A percentile compares a stretch with the other conserved stretches of the same genome.
Conservation (phyloP, 2,888 invertebrate genomes). For the Psylliodes chrysocephalus region DNA sequence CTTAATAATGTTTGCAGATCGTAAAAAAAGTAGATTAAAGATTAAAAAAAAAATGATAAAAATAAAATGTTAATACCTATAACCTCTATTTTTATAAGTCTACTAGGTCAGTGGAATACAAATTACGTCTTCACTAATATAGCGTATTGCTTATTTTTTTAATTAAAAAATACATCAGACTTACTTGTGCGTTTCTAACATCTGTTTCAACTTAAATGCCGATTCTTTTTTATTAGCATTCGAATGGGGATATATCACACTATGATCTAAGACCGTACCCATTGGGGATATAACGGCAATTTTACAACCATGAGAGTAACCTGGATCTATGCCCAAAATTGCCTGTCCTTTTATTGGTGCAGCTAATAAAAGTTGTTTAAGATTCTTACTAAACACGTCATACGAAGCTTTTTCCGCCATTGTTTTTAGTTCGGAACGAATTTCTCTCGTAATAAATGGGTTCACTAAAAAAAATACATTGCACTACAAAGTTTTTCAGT, state of each 20-base stretch:
- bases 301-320: constrained; percentile 90
- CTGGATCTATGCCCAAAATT: constrained; percentile 91
- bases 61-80: too few species aligned
- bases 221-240: constrained; percentile 54
- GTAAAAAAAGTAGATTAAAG: too few species aligned
- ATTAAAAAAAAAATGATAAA: too few species aligned
- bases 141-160: too few species aligned
- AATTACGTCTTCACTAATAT: too few species aligned
- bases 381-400: constrained; percentile 84
- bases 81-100: too few species aligned
- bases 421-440: constrained; percentile 78
- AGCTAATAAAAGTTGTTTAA: constrained; percentile 83
- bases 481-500: too few species aligned
- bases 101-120: too few species aligned
- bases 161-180: too few species aligned
- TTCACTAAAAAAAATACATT: constrained; percentile 72
- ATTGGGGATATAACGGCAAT: constrained; percentile 80
- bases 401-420: constrained; percentile 85
- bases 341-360: constrained; percentile 83
- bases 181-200: constrained; percentile 71
- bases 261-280: constrained; percentile 76
- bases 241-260: constrained; percentile 75
- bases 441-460: constrained; percentile 75
- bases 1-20: too few species aligned
- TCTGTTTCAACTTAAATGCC: constrained; percentile 64